These are phyloP conservation scores for Catalaphyllia jardinei DNA, from an alignment of 64 coral and sea anemone genomes.

Conservation along the genomic window DNA sequence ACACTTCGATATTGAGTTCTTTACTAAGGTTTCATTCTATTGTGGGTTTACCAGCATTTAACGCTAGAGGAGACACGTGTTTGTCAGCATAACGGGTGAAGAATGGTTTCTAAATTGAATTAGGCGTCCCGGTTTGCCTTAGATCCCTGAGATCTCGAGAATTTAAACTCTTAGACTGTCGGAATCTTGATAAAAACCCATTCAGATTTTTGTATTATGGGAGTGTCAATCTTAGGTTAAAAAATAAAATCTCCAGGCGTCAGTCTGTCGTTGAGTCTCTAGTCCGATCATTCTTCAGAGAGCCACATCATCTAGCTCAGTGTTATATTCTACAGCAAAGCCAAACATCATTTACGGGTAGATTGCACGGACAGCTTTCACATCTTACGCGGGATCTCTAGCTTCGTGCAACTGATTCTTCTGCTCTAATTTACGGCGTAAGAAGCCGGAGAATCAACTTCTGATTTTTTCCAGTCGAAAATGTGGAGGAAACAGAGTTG, in stretches of 20 bases:
- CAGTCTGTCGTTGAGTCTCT: neutral
- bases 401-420: too few species aligned
- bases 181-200: neutral
- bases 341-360: neutral
- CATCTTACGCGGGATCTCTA: too few species aligned
- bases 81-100: neutral
- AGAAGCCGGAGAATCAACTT: too few species aligned
- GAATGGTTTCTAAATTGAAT: neutral
- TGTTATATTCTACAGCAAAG: neutral
- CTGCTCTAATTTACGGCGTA: too few species aligned
- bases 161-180: neutral
- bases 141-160: neutral
- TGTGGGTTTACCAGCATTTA: neutral
- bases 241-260: neutral
- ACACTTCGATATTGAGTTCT: neutral
- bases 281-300: neutral
- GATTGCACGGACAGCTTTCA: too few species aligned
- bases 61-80: neutral
- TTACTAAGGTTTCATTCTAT: neutral
- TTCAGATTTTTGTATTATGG: neutral
- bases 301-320: neutral
- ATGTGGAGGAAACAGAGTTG: too few species aligned
- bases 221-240: neutral
- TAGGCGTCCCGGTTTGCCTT: neutral
- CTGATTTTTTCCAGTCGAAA: too few species aligned